phyloP scores from a whole-genome alignment of 2,888 invertebrate species.

The Pyralis farinalis region DNA sequence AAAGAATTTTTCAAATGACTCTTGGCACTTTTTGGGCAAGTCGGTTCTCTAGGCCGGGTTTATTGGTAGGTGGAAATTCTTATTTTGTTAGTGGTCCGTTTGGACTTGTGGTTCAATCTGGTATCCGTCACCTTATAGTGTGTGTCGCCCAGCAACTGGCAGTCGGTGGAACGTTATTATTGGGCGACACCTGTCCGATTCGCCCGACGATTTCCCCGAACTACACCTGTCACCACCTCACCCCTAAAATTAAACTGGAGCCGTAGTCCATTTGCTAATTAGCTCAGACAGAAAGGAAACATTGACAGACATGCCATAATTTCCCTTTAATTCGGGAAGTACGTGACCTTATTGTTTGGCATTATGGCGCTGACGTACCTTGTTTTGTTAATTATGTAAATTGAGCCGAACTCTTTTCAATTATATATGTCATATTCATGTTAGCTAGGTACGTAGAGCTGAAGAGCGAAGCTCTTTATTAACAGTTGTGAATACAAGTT shows the following conservation, averaged over 20 bases:
- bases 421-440: too few species aligned
- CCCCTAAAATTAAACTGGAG: conserved; percentile 23
- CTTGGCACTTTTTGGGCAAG: conserved; percentile 49
- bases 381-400: too few species aligned
- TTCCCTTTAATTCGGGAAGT: too few species aligned
- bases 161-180: conserved; percentile 19
- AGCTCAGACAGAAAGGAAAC: conserved; percentile 19
- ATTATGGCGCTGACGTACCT: too few species aligned
- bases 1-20: conserved; percentile 55
- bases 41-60: conserved; percentile 17
- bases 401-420: too few species aligned
- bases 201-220: conserved; percentile 16
- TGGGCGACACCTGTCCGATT: conserved; percentile 31
- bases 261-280: conserved; percentile 27
- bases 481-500: conserved; percentile 1
- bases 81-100: not conserved
- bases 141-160: conserved; percentile 8
- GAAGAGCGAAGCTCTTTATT: too few species aligned
- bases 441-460: too few species aligned
- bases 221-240: conserved; percentile 28
- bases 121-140: not conserved
- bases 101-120: not conserved
- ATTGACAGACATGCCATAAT: conserved; percentile 15
- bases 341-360: too few species aligned
- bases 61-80: not conserved